phyloP scores from a whole-genome alignment of 2,888 invertebrate species.

The Eupelmus urozonus region DNA sequence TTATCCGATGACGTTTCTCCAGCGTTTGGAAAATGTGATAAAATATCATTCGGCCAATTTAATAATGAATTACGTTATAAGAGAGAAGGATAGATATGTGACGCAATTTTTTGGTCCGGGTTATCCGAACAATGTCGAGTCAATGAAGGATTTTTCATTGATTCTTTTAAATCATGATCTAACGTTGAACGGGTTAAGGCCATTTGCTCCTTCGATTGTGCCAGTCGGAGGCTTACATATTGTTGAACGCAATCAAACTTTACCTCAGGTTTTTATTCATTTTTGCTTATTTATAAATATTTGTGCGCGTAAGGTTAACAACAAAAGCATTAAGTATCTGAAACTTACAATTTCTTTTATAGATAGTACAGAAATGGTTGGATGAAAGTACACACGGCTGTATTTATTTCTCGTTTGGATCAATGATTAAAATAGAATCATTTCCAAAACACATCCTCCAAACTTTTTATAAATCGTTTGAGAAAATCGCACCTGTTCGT shows the following conservation, averaged over 20 bases:
- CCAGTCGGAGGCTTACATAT: constrained; percentile 80
- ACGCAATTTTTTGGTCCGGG: constrained; percentile 49
- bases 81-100: constrained; percentile 14
- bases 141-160: constrained; percentile 69
- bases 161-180: constrained; percentile 80
- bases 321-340: too few relatives aligned
- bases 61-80: constrained; percentile 55
- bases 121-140: constrained; percentile 56
- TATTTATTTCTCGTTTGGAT: constrained; percentile 73
- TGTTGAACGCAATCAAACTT: constrained; percentile 52
- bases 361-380: constrained; percentile 72
- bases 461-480: constrained; percentile 67
- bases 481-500: constrained; percentile 69
- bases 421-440: constrained; percentile 71
- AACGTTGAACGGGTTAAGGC: constrained; percentile 78
- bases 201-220: constrained; percentile 78
- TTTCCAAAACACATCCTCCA: constrained; percentile 65
- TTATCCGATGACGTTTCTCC: constrained; percentile 19
- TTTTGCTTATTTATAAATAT: neutral
- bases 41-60: neutral
- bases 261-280: constrained; percentile 47
- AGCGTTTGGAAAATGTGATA: constrained; percentile 14
- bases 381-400: constrained; percentile 70
- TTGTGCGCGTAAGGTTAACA: neutral
- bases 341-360: neutral